Evolutionary conservation across 2,888 invertebrate genomes (phyloP).

Genomic region (Calameuta pallipes): DNA sequence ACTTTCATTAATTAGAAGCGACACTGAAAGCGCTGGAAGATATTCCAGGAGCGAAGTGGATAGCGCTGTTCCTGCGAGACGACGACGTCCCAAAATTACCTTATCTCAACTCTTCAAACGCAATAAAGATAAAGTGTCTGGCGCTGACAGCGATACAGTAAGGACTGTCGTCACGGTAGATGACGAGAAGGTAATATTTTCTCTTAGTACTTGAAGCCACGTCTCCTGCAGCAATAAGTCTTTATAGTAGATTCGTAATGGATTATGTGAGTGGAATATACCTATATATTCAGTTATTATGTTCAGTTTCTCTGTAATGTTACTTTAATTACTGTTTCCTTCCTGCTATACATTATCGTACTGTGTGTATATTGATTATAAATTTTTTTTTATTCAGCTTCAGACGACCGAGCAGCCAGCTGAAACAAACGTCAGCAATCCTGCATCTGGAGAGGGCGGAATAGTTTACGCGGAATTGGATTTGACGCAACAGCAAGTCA

Average conservation of each 20-base stretch:
- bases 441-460: slow-evolving; percentile 48
- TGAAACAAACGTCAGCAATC: slow-evolving; percentile 33
- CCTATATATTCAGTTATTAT: neutral
- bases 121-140: slow-evolving; percentile 66
- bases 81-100: slow-evolving; percentile 55
- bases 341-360: neutral
- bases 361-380: neutral
- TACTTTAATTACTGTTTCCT: neutral
- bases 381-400: slow-evolving; percentile 23
- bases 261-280: neutral
- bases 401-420: slow-evolving; percentile 23
- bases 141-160: slow-evolving; percentile 62
- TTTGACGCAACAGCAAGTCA: slow-evolving; percentile 47
- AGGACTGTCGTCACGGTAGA: slow-evolving; percentile 61
- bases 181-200: slow-evolving; percentile 56
- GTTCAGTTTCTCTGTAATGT: neutral
- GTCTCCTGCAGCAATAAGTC: neutral
- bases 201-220: neutral
- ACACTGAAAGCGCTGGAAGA: slow-evolving; percentile 74
- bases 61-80: slow-evolving; percentile 42
- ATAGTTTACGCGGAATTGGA: slow-evolving; percentile 63
- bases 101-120: slow-evolving; percentile 63
- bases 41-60: slow-evolving; percentile 63
- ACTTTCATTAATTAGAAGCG: slow-evolving; percentile 68
- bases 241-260: neutral